Base-by-base conservation (phyloP, 2,113 vertebrate species). In the Gallinago paraguaiae region DNA sequence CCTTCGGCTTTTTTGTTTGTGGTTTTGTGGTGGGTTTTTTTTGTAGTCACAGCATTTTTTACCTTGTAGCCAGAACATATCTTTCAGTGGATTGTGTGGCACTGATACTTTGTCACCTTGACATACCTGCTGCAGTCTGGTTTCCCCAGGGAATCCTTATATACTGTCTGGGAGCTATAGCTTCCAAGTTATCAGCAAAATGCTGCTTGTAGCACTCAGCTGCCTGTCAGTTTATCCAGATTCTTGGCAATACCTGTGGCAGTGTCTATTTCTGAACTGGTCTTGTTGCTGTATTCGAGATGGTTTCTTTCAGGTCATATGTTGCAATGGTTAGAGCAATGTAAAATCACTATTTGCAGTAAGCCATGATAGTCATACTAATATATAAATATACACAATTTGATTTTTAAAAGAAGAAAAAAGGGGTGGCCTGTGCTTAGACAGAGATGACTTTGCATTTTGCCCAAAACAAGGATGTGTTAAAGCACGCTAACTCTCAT, bases 61-160 rank as follows among this genome's bases (percentile, higher is more conserved):
- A 92, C 30, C 11, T 86, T 48, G 59, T 94, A 51, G 13, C 79
- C 54, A 82, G 71, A 91, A 88, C 33, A 35, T 80, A 82, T 43
- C 87, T 87, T 90, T 92, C 63, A 88, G 56, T 80, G 50, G 48
- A 67, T 91, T 59, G 53, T 93, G 46, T 89, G 50, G 83, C 79
- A 88, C 57, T 41, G 60, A 78, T 91, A 82, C 77, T 96, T 95
- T 85, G 88, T 96, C 88, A 96, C 89, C 81, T 92, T 94, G 93
- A 95, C 92, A 37, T 88, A 85, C 93, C 41, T 92, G 33, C 83
- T 94, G 61, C 54, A 82, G 39, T 87, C 63, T 90, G 9, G n/a
- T 90, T 92, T 96, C 94, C 88, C 60, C 75, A 56, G 43, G 86
- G 92, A 69, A 78, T 92, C 68, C 69, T 91, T 86, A 65, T 74